Evolutionary conservation across 2,888 invertebrate species (phyloP), one percentile per base, ranked within the genome.

Genomic region (Linnaemya vulpina): DNA sequence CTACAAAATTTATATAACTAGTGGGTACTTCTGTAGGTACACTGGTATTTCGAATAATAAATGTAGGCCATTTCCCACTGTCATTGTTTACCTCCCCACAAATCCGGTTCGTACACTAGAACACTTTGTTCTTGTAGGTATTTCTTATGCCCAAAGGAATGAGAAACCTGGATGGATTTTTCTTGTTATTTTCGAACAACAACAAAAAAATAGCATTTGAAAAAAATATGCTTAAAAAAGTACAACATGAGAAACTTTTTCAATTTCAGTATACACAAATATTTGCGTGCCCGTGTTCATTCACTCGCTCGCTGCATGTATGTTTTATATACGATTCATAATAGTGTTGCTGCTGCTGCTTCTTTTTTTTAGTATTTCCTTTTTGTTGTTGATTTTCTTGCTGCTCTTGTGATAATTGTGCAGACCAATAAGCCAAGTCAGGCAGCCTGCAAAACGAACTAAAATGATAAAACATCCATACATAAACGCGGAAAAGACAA

Each of bases 231-330:
- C 58, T 30, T 20, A 35, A 81, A 58, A 78, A 71, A 79, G 62
- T 22, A 81, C 43, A 68, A 22, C 55, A 76, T 76, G 71, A 71
- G 71, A 82, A 82, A 70, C 53, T 76, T 73, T 83, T 84, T 75
- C 65, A 74, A 78, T 86, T 80, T 78, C 62, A 63, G 86, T 86
- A 79, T 86, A 87, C 82, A 87, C 79, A 87, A 86, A 86, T 55
- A 81, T 83, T 87, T 80, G 87, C 86, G 87, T 87, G 85, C 73
- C 71, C 65, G 77, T 79, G 60, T 77, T 78, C 67, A 51, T 63
- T 70, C 43, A 53, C 62, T 70, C 82, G 84, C 62, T 70, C 82
- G 84, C 84, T 84, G 75, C 76, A 71, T 86, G 60, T 30, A 65
- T 55, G 30, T 2, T 40, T 62, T 53, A n/a, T 53, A 15, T 55